Evolutionary conservation across 1,140 invertebrate genomes (phyloP).

Genomic region (Ganaspis sp.): DNA sequence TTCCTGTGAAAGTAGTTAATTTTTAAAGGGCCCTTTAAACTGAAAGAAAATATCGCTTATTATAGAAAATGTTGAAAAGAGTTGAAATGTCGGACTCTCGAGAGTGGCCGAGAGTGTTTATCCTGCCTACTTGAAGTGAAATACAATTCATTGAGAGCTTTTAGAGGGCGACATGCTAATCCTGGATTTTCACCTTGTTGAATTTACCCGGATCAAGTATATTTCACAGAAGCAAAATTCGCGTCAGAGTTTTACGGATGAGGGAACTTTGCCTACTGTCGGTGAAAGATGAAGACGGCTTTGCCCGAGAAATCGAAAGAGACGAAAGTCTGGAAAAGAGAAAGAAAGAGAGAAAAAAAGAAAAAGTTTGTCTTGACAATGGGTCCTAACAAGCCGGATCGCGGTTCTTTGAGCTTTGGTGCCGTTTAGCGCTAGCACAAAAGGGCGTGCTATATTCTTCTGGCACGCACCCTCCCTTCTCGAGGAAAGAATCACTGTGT

Average conservation of each 20-base stretch:
- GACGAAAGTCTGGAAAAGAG: constrained; percentile 31
- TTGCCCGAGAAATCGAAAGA: constrained; percentile 20
- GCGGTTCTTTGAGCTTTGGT: constrained; percentile 57
- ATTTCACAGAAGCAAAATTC: constrained; percentile 53
- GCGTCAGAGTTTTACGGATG: constrained; percentile 41
- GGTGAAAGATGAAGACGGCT: constrained; percentile 7
- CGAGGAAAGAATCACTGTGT: constrained; percentile 44
- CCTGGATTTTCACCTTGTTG: constrained; percentile 45
- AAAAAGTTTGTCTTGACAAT: constrained; percentile 64
- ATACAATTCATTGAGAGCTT: constrained; percentile 53
- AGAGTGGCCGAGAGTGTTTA: constrained; percentile 41
- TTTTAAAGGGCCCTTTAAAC: not conserved
- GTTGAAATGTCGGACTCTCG: not conserved
- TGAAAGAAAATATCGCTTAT: not conserved
- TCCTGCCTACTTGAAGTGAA: constrained; percentile 55
- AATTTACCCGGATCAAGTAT: constrained; percentile 35
- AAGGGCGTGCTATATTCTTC: constrained; percentile 51
- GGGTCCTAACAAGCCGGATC: constrained; percentile 69
- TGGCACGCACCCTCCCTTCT: constrained; percentile 45
- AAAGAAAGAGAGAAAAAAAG: constrained; percentile 44
- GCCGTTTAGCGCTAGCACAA: constrained; percentile 69
- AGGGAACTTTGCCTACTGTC: constrained; percentile 47
- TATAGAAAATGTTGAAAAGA: not conserved
- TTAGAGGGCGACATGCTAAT: constrained; percentile 62
- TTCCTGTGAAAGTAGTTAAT: not conserved